These are phyloP conservation scores for Tipula unca DNA, from an alignment of 2,888 invertebrate genomes.

Conservation along the genomic window DNA sequence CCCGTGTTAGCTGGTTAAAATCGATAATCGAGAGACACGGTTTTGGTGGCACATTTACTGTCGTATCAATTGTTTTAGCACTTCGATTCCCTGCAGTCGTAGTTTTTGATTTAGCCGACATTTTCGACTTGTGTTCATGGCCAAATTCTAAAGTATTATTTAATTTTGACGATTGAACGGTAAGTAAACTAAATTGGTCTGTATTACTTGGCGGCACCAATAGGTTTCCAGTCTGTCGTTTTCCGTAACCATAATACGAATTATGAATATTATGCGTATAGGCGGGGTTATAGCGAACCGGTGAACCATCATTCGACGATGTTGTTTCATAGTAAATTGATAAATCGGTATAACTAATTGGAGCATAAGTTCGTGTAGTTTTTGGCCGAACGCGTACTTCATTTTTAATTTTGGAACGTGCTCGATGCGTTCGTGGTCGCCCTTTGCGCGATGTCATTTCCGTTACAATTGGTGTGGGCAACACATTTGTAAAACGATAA, in stretches of 20 bases:
- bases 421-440: conserved; percentile 38
- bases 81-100: background rate
- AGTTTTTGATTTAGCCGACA: background rate
- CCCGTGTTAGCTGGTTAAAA: conserved; percentile 59
- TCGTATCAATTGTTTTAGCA: conserved; percentile 24
- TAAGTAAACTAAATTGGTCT: conserved; percentile 38
- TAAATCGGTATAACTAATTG: conserved; percentile 47
- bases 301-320: conserved; percentile 44
- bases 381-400: conserved; percentile 42
- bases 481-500: conserved; percentile 64
- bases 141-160: conserved; percentile 31
- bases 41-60: conserved; percentile 44
- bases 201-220: conserved; percentile 25
- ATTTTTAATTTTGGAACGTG: conserved; percentile 38
- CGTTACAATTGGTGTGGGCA: conserved; percentile 45
- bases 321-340: conserved; percentile 48
- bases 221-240: conserved; percentile 25
- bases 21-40: conserved; percentile 65
- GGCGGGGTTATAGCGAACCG: conserved; percentile 29
- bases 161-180: conserved; percentile 33
- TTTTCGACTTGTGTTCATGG: conserved; percentile 26
- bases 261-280: conserved; percentile 25
- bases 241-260: conserved; percentile 32
- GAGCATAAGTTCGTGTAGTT: conserved; percentile 45
- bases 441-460: conserved; percentile 39